Base-by-base conservation (phyloP, 2,797 vertebrate species). In the Acanthurus lineatus region DNA sequence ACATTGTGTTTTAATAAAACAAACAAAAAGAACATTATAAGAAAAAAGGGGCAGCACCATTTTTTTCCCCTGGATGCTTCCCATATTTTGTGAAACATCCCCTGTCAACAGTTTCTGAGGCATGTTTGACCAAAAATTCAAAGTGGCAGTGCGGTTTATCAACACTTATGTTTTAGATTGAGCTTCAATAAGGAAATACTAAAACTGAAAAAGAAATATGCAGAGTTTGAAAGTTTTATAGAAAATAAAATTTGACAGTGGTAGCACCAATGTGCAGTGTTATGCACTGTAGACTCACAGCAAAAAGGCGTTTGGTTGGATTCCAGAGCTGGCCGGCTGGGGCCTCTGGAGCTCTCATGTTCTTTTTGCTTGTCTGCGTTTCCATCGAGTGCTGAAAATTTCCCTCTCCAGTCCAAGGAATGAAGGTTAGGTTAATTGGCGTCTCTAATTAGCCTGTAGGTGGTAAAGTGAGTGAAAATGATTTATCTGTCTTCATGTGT, bases 391-490 rank as follows among this genome's bases (percentile, higher is more conserved):
- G 32, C 32, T 35, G 32, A 35, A 4, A 10, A 15, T 63, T n/a
- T 61, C 20, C 28, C 61, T 40, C 19, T 4, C 3, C 11, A 38
- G 16, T 32, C 60, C 19, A 60, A 64, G 44, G 22, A 47, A 53
- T 20, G n/a, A 28, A 42, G 47, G n/a, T 61, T 62, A 42, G 16
- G 4, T 51, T 75, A 77, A 45, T 10, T 73, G 35, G 20, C 1
- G 5, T 64, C 58, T 45, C 35, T 53, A 48, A 57, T 61, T 73
- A 56, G 19, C 53, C 15, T 7, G 0, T 10, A 52, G 11, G 25
- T 75, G 48, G 47, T 35, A 38, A 80, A 67, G n/a, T 60, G 60
- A 74, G 52, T 52, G 7, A 57, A 10, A 64, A 38, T 68, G 25
- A 49, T 47, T 61, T 42, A 12, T 42, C 40, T 42, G 40, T 42